Conservation (phyloP, 2,888 invertebrate genomes). For the Aradus depressus region DNA sequence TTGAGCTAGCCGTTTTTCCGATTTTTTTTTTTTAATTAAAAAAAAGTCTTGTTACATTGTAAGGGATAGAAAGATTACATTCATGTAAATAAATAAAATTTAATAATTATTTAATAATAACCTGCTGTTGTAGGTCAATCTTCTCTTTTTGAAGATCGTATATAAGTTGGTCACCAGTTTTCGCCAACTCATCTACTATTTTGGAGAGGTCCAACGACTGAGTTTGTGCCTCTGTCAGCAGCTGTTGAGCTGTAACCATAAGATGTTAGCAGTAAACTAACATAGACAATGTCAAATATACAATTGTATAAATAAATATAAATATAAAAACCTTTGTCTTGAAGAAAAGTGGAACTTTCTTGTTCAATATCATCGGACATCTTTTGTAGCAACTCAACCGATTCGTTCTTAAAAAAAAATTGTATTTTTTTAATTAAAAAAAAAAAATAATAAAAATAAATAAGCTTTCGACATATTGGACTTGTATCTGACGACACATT, state of each 20-base stretch:
- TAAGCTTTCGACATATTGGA: too few species aligned
- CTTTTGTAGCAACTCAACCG: slow-evolving; percentile 4
- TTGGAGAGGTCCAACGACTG: slow-evolving; percentile 38
- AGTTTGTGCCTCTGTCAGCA: slow-evolving; percentile 37
- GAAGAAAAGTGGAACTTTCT: slow-evolving; percentile 7
- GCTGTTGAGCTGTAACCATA: slow-evolving; percentile 37
- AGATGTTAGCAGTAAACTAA: background rate
- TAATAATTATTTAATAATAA: slow-evolving; percentile 38
- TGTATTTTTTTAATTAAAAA: too few species aligned
- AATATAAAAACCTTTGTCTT: slow-evolving; percentile 10
- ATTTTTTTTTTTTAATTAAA: too few species aligned
- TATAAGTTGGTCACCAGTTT: slow-evolving; percentile 47
- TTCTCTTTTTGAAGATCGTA: slow-evolving; percentile 54
- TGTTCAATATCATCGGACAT: background rate
- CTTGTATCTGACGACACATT: too few species aligned
- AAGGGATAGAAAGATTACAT: too few species aligned
- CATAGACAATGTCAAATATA: background rate
- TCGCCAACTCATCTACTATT: slow-evolving; percentile 50
- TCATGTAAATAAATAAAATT: too few species aligned
- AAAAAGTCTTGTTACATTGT: too few species aligned
- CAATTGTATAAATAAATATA: background rate
- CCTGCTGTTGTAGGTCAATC: slow-evolving; percentile 65
- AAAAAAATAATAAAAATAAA: too few species aligned
- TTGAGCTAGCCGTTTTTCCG: too few species aligned
- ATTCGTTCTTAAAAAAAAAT: slow-evolving; percentile 10